Percentiles rank a stretch among this genome's conserved stretches.
Conservation (phyloP, 1,140 invertebrate species). For the Thaumetopoea pityocampa region DNA sequence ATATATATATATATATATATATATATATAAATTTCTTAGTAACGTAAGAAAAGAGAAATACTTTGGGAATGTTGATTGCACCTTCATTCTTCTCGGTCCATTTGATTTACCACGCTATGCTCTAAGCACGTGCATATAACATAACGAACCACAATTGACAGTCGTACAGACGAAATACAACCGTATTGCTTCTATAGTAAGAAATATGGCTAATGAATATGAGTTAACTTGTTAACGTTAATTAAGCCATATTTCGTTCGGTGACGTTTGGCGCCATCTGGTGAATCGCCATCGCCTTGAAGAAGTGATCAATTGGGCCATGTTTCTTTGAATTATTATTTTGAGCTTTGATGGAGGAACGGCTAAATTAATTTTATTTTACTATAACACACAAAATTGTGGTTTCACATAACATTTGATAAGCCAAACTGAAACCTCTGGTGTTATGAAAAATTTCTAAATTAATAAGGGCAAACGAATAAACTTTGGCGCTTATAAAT, state of each 20-base stretch:
- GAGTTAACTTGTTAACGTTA: constrained; percentile 34
- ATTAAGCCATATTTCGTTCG: constrained; percentile 50
- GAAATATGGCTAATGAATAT: constrained; percentile 9
- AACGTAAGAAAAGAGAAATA: constrained; percentile 19
- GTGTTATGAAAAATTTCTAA: too few species aligned
- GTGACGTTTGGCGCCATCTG: constrained; percentile 40
- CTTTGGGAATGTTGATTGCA: constrained; percentile 46
- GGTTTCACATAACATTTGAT: too few species aligned
- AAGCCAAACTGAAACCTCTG: too few species aligned
- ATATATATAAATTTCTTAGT: constrained; percentile 21
- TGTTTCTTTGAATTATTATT: constrained; percentile 42
- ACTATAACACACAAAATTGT: too few species aligned
- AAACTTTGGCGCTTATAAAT: too few species aligned
- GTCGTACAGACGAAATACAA: constrained; percentile 18
- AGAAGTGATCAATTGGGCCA: constrained; percentile 43
- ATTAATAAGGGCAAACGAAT: too few species aligned
- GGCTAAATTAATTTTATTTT: too few species aligned
- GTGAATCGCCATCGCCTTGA: constrained; percentile 52
- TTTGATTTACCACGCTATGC: constrained; percentile 38
- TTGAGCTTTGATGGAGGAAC: constrained; percentile 26
- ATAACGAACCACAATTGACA: constrained; percentile 15
- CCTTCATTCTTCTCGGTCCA: constrained; percentile 34
- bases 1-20: too few species aligned
- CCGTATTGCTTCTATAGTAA: constrained; percentile 26
- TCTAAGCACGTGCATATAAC: constrained; percentile 34